Base-by-base conservation (phyloP, 2,113 vertebrate species). In the Larimichthys crocea region DNA sequence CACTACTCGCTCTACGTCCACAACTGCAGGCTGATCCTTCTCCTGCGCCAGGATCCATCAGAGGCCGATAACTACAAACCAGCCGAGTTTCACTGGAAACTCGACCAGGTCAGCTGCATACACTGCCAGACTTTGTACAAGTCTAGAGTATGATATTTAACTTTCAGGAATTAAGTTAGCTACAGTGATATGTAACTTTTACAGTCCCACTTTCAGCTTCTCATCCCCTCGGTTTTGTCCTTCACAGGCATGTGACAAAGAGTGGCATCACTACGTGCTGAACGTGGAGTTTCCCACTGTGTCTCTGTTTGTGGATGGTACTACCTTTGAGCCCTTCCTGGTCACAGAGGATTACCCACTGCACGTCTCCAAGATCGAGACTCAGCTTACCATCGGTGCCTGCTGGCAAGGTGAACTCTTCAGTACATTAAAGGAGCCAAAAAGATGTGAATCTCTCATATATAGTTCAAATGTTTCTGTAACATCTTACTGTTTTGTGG, bases 181-280 rank as follows among this genome's bases (percentile, higher is more conserved):
- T 44, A 19, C 2, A 29, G 5, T 9, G 11, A 8, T 29, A 0
- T 55, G 14, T 44, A 22, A 31, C 42, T 10, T 46, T 56, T 26
- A 26, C 50, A 20, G n/a, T 29, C 19, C 17, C 3, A 20, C 3
- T 49, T 59, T 46, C 17, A 59, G 0, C 0, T 12, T 70, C 48
- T 82, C 4, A 31, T 59, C 52, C 9, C 1, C 8, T 24, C 11
- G 10, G 3, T 12, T 72, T 20, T 74, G 35, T 40, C 68, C 40
- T 68, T 62, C 29, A 4, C 80, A 99, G 98, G 97, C 96, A 62
- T 99, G 98, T 83, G 98, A 99, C 76, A 98, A 97, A 81, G 97
- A 99, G 49, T 99, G 98, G 98, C 98, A 99, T 75, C 98, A 99
- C 91, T 99, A 98, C 0, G 96, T 99, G 5, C 93, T 99, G 84